Evolutionary conservation across 2,888 invertebrate species (phyloP), one percentile per base, ranked within the genome.

Genomic region (Cynaeus angustus): DNA sequence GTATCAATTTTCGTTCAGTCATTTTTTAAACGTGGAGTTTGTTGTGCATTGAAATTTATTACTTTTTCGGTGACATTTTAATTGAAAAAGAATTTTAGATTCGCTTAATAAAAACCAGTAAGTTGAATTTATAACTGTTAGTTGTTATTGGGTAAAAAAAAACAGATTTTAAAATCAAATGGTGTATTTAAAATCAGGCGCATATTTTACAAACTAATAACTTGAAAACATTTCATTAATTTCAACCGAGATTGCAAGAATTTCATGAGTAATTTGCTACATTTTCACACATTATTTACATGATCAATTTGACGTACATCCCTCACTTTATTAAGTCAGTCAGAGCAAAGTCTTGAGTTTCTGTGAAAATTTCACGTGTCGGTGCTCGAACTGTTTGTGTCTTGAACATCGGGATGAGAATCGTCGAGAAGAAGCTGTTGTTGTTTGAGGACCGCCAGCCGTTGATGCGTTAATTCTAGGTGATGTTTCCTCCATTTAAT

Each of bases 401-500:
- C 88, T 80, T 86, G 86, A 75, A 85, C 85, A 78, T 87, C 87
- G 14, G 86, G 85, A 52, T 81, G 81, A 13, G 82, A 74, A 55
- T 88, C 88, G 66, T 88, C 87, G 14, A 86, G 78, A n/a, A 87
- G 81, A 53, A 84, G 79, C 70, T 83, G 84, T 75, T 85, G 86
- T 74, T 87, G 87, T 76, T 88, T 87, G 68, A 88, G 80, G n/a
- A 86, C 87, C 66, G 89, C 95, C 67, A 96, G 86, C 14, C 95
- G 88, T 79, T 95, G 95, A 83, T 96, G 96, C 38, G 97, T 96
- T 78, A 96, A 90, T 82, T 97, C 97, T 77, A 97, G 86, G 79
- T 97, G 96, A 80, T 97, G 95, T 81, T 98, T 98, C 55, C 98
- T 89, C 97, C 97, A 98, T 87, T 96, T 96, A 77, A 98, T 98